Evolutionary conservation across 2,888 invertebrate genomes (phyloP).

Genomic region (Eupeodes luniger): DNA sequence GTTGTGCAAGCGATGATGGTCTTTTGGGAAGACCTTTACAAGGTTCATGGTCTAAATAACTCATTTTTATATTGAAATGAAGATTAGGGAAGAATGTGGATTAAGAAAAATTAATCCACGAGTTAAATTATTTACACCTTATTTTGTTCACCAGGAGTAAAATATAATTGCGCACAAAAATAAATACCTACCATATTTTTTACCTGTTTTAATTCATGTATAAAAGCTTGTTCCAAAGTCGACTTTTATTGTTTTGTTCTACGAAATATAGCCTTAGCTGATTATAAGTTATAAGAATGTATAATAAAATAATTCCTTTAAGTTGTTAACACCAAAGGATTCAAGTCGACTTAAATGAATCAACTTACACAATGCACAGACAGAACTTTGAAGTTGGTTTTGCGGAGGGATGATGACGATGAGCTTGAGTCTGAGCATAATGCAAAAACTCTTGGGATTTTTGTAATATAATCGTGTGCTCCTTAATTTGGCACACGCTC

Average conservation of each 20-base stretch:
- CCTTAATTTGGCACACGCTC: constrained; percentile 10
- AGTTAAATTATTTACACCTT: too few relatives aligned
- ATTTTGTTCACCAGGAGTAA: too few relatives aligned
- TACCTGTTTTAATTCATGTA: too few relatives aligned
- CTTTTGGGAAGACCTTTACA: background rate
- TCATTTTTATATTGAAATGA: background rate
- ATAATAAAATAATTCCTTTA: background rate
- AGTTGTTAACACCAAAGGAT: constrained; percentile 46
- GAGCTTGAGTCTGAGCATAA: constrained; percentile 1
- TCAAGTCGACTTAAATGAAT: constrained; percentile 44
- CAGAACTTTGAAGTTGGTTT: background rate
- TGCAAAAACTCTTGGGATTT: constrained; percentile 38
- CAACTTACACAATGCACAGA: constrained; percentile 21
- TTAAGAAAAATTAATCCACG: background rate
- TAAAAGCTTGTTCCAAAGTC: too few relatives aligned
- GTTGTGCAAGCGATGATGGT: background rate
- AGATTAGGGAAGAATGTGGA: background rate
- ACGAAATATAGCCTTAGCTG: background rate
- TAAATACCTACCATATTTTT: too few relatives aligned
- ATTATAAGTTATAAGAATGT: background rate
- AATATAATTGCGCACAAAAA: too few relatives aligned
- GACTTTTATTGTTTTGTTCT: background rate
- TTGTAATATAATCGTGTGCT: constrained; percentile 25
- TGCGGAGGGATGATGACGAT: background rate
- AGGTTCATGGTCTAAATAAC: background rate